Evolutionary conservation across 2,113 vertebrate species (phyloP), one percentile per base, ranked within the genome.

Genomic region (Azemiops feae): DNA sequence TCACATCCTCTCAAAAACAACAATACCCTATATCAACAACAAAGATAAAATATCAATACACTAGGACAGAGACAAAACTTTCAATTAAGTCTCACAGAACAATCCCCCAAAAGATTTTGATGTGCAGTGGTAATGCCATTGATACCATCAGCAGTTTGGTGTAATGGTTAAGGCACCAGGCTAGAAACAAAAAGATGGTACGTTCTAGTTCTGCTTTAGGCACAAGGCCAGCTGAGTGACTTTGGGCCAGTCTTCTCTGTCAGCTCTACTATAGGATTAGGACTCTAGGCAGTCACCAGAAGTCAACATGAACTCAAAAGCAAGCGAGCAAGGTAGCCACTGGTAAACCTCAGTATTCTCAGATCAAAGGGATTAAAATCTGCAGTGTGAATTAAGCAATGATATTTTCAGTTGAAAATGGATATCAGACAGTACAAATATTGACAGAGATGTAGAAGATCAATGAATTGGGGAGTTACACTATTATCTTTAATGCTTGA

Each of bases 341-440:
- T 8, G 69, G 4, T 39, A 81, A 39, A 81, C 18, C 34, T 81
- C 18, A 81, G 34, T 39, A 81, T 39, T 39, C 34, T 81, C 69
- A 81, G 16, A 81, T 22, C 34, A 22, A 39, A 81, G 18, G n/a
- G 34, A 39, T 81, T 81, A 81, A 81, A 97, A 96, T 96, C 96
- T 96, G 95, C 95, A 96, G 97, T 97, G 96, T 98, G 97, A 98
- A 98, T 98, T 98, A 97, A 98, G 97, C 97, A 97, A 98, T 98
- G 97, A 98, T 98, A 98, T 98, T 98, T 98, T 97, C 97, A 96
- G 98, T 96, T 93, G 96, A 96, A 98, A 98, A 98, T 96, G 97
- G 97, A 98, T 98, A 98, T 98, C 96, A 97, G 95, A 97, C 97
- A 97, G 97, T 98, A 97, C 98, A 97, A 95, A 97, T 97, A 98